A percentile compares a stretch with the other conserved stretches of the same genome.
These are phyloP conservation scores for Teleogryllus occipitalis DNA, from an alignment of 1,140 invertebrate species.

Conservation along the genomic window DNA sequence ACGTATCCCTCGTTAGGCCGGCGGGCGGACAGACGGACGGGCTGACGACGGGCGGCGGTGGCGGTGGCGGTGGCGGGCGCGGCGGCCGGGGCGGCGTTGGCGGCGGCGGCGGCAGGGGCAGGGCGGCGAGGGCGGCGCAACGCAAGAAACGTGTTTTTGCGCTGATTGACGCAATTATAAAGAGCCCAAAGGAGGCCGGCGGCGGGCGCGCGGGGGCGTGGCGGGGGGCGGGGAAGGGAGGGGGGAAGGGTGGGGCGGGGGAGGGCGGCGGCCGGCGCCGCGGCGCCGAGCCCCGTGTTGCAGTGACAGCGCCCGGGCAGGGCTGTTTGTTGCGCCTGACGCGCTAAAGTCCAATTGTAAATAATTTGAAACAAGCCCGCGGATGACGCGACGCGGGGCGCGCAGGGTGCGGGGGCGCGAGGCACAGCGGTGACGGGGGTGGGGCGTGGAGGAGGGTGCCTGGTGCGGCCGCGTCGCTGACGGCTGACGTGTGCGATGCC, in stretches of 20 bases:
- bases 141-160: neutral
- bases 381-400: neutral
- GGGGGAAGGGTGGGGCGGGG: neutral
- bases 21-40: neutral
- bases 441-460: too few species aligned
- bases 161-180: neutral
- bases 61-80: too few species aligned
- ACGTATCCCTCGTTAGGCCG: slow-evolving; percentile 2
- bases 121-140: neutral
- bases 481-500: too few species aligned
- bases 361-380: neutral
- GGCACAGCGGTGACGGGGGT: too few species aligned
- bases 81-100: too few species aligned
- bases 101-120: neutral
- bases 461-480: too few species aligned
- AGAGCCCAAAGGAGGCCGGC: neutral
- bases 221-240: too few species aligned
- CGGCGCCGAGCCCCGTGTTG: neutral
- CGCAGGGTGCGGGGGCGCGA: too few species aligned
- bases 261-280: too few species aligned
- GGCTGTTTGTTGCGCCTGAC: neutral
- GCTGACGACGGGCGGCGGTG: neutral
- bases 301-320: neutral
- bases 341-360: slow-evolving; percentile 4
- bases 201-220: too few species aligned